These are phyloP conservation scores for Gymnarchus niloticus DNA, from an alignment of 2,113 vertebrate genomes.

Conservation along the genomic window DNA sequence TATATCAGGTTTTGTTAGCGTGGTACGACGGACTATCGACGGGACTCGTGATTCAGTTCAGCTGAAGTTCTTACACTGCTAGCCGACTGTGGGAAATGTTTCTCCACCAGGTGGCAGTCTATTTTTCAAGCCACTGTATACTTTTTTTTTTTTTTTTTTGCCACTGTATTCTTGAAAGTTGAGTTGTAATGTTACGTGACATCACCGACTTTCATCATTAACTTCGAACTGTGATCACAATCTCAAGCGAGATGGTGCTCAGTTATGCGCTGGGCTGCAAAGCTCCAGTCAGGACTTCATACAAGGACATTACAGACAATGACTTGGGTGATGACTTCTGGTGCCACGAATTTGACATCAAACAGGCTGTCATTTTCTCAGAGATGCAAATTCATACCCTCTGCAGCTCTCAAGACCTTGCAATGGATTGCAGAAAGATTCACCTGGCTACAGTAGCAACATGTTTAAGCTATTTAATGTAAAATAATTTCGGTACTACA, in stretches of 20 bases:
- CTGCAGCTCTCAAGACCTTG: not conserved
- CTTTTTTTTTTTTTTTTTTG: conserved; percentile 44
- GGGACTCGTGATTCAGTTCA: not conserved
- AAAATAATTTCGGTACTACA: not conserved
- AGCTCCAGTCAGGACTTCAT: conserved; percentile 5
- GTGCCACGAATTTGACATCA: not conserved
- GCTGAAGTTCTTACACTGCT: not conserved
- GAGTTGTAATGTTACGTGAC: conserved; percentile 13
- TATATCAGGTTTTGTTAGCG: not conserved
- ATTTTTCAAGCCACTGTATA: conserved; percentile 37
- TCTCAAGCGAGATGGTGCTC: not conserved
- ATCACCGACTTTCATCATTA: not conserved
- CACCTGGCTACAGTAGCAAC: conserved; percentile 19
- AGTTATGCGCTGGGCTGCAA: not conserved
- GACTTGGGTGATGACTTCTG: not conserved
- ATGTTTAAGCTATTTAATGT: not conserved
- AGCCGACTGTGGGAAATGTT: not conserved
- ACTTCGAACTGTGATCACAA: not conserved
- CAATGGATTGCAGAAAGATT: conserved; percentile 1
- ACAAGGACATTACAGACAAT: not conserved
- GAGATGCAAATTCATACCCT: conserved; percentile 3
- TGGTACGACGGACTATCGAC: not conserved
- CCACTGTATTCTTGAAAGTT: conserved; percentile 12
- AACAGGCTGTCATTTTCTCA: not conserved
- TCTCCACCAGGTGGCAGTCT: conserved; percentile 60